Base-by-base conservation (phyloP, 2,113 vertebrate genomes). In the Arvicanthis niloticus region DNA sequence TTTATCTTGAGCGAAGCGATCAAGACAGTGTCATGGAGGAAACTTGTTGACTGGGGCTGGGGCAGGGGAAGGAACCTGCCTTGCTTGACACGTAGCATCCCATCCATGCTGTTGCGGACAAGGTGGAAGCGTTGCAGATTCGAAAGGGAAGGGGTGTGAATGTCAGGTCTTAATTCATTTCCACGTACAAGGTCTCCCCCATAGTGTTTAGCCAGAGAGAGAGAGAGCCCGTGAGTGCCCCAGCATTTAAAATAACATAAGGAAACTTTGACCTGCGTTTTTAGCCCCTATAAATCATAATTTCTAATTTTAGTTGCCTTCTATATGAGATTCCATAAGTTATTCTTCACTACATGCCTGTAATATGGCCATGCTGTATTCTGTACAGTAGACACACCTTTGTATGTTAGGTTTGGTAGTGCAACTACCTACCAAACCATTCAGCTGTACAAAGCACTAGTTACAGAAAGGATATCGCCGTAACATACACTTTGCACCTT, bases 71-170 rank as follows among this genome's bases (percentile, higher is more conserved):
- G 73, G 90, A 26, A 84, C 75, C 93, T 84, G 42, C 65, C 19
- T 51, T 75, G 95, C 19, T 51, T 75, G 95, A 86, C 96, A 93
- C 96, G 95, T 96, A 87, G 51, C 53, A 76, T 29, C 58, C 37
- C 53, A 76, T 29, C 58, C 37, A 1, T 8, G 73, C 84, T 16
- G 19, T 19, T 58, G 67, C 91, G 67, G 92, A 78, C 89, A 0
- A 24, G 81, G 89, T 94, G 72, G 16, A 31, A 81, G 91, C 31
- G 12, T 67, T 62, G 19, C 40, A 2, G 26, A 60, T 42, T 53
- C 11, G 0, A 40, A 34, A 12, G 40, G 21, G 60, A 42, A 34
- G 60, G 29, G 60, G 82, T 29, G 5, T 24, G 37, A 6, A 11
- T 62, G 37, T 75, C 53, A 48, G 21, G 82, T 42, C 56, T 62